These are phyloP conservation scores for Zosterops borbonicus DNA, from an alignment of 2,113 vertebrate species.

Conservation along the genomic window DNA sequence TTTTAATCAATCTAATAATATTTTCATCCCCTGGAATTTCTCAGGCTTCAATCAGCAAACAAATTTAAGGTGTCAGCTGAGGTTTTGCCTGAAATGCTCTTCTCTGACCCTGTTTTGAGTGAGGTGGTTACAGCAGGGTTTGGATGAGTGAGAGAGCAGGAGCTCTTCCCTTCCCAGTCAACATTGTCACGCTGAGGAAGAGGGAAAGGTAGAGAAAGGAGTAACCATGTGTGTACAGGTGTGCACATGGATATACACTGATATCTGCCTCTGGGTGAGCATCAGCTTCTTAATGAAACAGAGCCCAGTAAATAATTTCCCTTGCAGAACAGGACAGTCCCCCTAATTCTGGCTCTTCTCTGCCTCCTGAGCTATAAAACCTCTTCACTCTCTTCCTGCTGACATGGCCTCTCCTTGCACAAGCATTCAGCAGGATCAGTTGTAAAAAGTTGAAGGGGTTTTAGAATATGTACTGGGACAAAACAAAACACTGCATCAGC, in stretches of 20 bases:
- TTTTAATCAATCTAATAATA: background rate
- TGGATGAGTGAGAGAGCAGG: background rate
- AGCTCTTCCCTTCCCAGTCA: background rate
- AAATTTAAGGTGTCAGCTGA: background rate
- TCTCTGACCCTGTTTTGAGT: background rate
- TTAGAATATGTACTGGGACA: background rate
- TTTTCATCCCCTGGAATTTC: background rate
- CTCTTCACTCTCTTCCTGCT: background rate
- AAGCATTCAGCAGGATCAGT: background rate
- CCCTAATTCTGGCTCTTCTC: background rate
- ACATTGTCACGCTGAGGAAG: rapidly evolving
- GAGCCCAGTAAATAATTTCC: background rate
- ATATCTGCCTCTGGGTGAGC: background rate
- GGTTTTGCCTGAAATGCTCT: background rate
- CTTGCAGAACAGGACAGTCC: background rate
- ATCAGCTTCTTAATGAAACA: background rate
- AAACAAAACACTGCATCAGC: background rate
- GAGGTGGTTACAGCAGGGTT: background rate
- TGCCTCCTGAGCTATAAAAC: background rate
- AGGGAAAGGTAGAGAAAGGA: background rate
- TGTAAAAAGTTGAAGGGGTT: background rate
- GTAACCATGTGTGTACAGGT: rapidly evolving
- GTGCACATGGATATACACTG: rapidly evolving
- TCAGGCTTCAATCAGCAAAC: background rate
- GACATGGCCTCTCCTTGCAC: background rate